phyloP scores from a whole-genome alignment of 2,888 invertebrate species.

The Busseola fusca region DNA sequence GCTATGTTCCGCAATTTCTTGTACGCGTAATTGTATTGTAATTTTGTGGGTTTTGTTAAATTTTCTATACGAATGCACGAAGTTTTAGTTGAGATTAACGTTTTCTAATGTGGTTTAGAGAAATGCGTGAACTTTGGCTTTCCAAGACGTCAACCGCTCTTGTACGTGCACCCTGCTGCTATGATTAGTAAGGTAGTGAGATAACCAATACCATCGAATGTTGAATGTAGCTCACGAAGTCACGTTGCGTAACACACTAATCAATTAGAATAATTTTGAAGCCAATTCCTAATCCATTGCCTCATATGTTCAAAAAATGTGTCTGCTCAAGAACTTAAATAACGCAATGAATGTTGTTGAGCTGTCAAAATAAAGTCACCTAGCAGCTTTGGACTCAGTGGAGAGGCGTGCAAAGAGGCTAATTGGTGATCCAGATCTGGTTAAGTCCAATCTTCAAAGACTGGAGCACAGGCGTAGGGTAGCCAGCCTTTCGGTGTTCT shows the following conservation, averaged over 20 bases:
- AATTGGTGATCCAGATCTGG: too few relatives aligned
- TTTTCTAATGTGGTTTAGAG: constrained; percentile 38
- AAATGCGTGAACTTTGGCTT: constrained; percentile 39
- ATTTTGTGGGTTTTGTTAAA: constrained; percentile 30
- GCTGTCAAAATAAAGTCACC: too few relatives aligned
- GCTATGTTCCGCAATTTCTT: constrained; percentile 38
- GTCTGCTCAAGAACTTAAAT: too few relatives aligned
- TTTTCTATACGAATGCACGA: constrained; percentile 18
- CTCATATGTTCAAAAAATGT: too few relatives aligned
- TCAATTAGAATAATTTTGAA: too few relatives aligned
- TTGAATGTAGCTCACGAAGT: neutral
- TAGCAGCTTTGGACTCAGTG: too few relatives aligned
- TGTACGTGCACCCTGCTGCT: neutral
- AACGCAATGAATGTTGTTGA: too few relatives aligned
- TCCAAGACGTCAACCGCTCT: neutral
- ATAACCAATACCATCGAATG: neutral
- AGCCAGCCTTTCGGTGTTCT: too few relatives aligned
- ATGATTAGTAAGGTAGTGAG: neutral
- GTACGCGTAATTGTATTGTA: constrained; percentile 46
- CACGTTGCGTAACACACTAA: neutral
- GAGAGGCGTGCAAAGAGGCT: too few relatives aligned
- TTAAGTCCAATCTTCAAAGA: too few relatives aligned
- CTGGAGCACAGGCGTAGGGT: too few relatives aligned
- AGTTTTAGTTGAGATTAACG: neutral
- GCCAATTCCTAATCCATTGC: too few relatives aligned